phyloP scores from a whole-genome alignment of 2,888 invertebrate genomes.

The Ditula angustiorana region DNA sequence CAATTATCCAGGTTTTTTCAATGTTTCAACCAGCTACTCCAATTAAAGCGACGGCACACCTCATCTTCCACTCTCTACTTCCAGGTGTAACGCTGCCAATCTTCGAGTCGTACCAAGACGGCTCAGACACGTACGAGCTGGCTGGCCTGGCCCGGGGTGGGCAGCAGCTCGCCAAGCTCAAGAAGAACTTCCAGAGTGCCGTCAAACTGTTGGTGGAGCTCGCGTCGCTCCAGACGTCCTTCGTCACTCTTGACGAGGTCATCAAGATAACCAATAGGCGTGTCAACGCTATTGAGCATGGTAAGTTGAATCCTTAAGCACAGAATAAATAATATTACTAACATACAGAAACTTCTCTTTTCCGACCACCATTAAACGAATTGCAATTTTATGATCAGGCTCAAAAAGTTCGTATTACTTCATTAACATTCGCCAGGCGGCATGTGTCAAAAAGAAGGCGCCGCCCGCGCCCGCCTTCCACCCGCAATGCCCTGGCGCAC shows the following conservation, averaged over 20 bases:
- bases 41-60: neutral
- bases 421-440: too few species aligned
- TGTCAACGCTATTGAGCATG: constrained; percentile 99
- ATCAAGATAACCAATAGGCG: constrained; percentile 99
- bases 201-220: constrained; percentile 98
- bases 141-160: constrained; percentile 99
- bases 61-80: constrained; percentile 42
- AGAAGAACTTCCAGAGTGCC: constrained; percentile 99
- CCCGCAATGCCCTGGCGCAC: too few species aligned
- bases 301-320: constrained; percentile 86
- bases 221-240: constrained; percentile 99
- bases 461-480: too few species aligned
- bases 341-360: too few species aligned
- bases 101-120: constrained; percentile 97
- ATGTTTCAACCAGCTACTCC: too few species aligned
- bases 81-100: constrained; percentile 97
- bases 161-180: constrained; percentile 97
- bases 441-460: too few species aligned
- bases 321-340: too few species aligned
- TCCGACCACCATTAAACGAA: too few species aligned
- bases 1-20: too few species aligned
- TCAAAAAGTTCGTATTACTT: too few species aligned
- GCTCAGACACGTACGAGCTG: constrained; percentile 97
- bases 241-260: constrained; percentile 99
- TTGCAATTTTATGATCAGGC: too few species aligned